phyloP scores from a whole-genome alignment of 1,140 invertebrate species.

The Sycophaga agraensis region DNA sequence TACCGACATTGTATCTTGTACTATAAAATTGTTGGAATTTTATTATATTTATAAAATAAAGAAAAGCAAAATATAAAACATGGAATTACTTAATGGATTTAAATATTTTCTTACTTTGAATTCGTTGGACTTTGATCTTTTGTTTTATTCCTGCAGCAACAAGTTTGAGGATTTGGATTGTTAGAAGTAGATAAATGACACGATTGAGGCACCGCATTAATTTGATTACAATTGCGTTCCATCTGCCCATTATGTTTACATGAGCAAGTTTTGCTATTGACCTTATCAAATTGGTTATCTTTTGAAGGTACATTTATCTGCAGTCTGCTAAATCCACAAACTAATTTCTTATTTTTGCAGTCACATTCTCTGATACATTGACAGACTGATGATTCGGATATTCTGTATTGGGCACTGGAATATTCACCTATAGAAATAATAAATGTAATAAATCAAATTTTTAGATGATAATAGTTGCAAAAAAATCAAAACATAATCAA shows the following conservation, averaged over 20 bases:
- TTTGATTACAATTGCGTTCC: not conserved
- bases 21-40: constrained; percentile 9
- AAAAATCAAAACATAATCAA: not conserved
- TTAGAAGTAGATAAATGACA: constrained; percentile 13
- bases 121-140: not conserved
- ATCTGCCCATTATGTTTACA: not conserved
- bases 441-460: not conserved
- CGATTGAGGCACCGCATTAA: not conserved
- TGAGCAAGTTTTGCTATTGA: not conserved
- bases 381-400: constrained; percentile 6
- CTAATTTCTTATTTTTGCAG: constrained; percentile 26
- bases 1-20: not conserved
- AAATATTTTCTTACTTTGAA: constrained; percentile 3
- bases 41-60: too few species aligned
- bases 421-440: not conserved
- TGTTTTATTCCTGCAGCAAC: not conserved
- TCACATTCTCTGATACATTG: constrained; percentile 32
- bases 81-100: not conserved
- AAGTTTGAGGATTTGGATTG: not conserved
- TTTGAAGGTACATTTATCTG: not conserved
- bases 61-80: not conserved
- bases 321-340: constrained; percentile 5
- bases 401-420: not conserved
- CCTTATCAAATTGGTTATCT: constrained; percentile 5
- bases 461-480: not conserved